phyloP scores from a whole-genome alignment of 1,140 invertebrate genomes.

The Asbolus verrucosus region DNA sequence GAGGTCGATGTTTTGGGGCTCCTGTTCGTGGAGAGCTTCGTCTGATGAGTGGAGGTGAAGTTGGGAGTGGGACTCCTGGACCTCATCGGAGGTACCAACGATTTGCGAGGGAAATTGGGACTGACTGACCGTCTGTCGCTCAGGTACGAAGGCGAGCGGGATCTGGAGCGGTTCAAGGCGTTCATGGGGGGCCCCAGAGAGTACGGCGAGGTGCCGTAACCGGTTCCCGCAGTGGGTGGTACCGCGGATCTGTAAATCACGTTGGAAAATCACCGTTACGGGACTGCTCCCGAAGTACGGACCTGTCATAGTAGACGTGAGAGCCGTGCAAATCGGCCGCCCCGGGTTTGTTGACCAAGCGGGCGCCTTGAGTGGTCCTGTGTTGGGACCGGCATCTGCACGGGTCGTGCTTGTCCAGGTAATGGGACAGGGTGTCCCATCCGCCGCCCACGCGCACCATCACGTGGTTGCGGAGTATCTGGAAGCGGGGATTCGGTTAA shows the following conservation, averaged over 20 bases:
- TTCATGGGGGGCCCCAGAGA: slow-evolving; percentile 63
- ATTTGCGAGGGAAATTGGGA: slow-evolving; percentile 60
- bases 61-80: slow-evolving; percentile 63
- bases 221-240: not conserved
- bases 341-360: slow-evolving; percentile 68
- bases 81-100: slow-evolving; percentile 55
- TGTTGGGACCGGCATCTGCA: slow-evolving; percentile 87
- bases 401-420: slow-evolving; percentile 96
- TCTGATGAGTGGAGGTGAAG: slow-evolving; percentile 60
- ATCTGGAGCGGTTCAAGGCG: slow-evolving; percentile 66
- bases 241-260: not conserved
- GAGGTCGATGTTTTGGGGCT: slow-evolving; percentile 49
- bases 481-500: slow-evolving; percentile 49
- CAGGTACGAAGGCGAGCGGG: slow-evolving; percentile 61
- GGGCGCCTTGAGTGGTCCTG: slow-evolving; percentile 72
- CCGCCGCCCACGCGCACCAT: slow-evolving; percentile 98
- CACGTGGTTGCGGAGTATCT: slow-evolving; percentile 96
- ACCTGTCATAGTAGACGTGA: slow-evolving; percentile 88
- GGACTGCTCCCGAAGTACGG: not conserved
- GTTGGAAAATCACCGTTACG: too few relatives aligned
- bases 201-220: not conserved
- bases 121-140: slow-evolving; percentile 59
- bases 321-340: slow-evolving; percentile 79
- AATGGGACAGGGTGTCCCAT: slow-evolving; percentile 97
- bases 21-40: slow-evolving; percentile 55